phyloP scores from a whole-genome alignment of 1,140 invertebrate genomes.

The Drosophila takahashii region DNA sequence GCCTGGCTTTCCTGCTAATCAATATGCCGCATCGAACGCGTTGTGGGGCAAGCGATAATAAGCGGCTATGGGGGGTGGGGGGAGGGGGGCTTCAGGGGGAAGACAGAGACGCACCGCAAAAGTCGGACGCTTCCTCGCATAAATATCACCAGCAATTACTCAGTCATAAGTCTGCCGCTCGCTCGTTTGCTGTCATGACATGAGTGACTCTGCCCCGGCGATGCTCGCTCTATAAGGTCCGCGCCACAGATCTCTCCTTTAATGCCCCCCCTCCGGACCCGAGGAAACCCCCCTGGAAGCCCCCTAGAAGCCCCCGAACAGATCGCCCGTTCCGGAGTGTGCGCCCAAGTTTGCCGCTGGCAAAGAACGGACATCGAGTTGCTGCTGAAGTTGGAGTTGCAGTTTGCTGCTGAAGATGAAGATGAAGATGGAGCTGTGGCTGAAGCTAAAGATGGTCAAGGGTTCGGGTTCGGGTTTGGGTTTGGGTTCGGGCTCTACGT shows the following conservation, averaged over 20 bases:
- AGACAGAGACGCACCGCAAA: conserved; percentile 33
- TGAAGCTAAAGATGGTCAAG: conserved; percentile 26
- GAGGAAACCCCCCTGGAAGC: background rate
- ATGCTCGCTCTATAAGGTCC: conserved; percentile 72
- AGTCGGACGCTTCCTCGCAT: conserved; percentile 83
- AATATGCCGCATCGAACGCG: conserved; percentile 59
- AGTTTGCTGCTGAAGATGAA: conserved; percentile 5
- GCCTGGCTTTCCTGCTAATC: conserved; percentile 5
- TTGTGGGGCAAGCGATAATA: conserved; percentile 72
- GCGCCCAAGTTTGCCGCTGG: conserved; percentile 68
- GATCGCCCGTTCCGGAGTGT: conserved; percentile 18
- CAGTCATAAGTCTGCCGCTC: conserved; percentile 84
- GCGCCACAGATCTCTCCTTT: conserved; percentile 69
- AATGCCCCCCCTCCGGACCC: conserved; percentile 28
- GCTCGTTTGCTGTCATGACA: conserved; percentile 83
- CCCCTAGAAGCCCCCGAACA: background rate
- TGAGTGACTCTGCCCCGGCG: conserved; percentile 75
- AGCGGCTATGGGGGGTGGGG: conserved; percentile 6
- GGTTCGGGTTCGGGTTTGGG: background rate
- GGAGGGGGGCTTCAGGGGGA: background rate
- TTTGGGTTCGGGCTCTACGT: background rate
- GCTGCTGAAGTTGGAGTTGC: conserved; percentile 34
- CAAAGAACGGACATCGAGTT: conserved; percentile 54
- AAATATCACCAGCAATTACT: conserved; percentile 84
- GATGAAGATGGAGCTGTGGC: conserved; percentile 11